Percentiles rank a stretch among this genome's conserved stretches.
Conservation (phyloP, 2,888 invertebrate species). For the Lordiphosa andalusiaca region DNA sequence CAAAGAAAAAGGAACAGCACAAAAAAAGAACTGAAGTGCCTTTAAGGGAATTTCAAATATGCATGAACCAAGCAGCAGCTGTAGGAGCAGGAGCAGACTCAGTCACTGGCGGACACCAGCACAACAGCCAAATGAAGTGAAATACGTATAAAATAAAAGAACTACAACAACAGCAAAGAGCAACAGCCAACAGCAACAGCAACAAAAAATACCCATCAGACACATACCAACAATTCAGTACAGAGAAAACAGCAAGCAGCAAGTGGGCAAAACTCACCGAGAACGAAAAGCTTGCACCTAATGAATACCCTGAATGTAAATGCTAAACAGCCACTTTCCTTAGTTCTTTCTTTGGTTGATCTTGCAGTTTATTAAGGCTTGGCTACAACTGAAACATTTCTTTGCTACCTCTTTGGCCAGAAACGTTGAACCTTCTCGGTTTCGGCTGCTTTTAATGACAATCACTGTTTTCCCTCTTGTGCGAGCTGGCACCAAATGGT, state of each 20-base stretch:
- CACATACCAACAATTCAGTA: conserved; percentile 20
- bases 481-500: no score
- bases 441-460: no score
- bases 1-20: conserved; percentile 18
- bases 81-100: background rate
- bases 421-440: no score
- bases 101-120: conserved; percentile 34
- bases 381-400: no score
- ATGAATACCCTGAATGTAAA: no score
- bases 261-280: no score
- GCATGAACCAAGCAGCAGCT: conserved; percentile 52
- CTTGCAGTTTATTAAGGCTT: no score
- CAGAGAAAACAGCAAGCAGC: conserved; percentile 2
- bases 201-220: conserved; percentile 48
- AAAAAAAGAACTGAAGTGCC: conserved; percentile 64
- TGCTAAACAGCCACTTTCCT: no score
- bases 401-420: no score
- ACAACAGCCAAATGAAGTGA: conserved; percentile 58
- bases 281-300: no score
- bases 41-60: conserved; percentile 74
- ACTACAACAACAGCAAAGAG: conserved; percentile 14
- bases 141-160: conserved; percentile 64
- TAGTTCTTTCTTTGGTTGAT: no score
- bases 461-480: no score
- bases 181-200: conserved; percentile 17